Evolutionary conservation across 2,888 invertebrate species (phyloP).

Genomic region (Nezara viridula): DNA sequence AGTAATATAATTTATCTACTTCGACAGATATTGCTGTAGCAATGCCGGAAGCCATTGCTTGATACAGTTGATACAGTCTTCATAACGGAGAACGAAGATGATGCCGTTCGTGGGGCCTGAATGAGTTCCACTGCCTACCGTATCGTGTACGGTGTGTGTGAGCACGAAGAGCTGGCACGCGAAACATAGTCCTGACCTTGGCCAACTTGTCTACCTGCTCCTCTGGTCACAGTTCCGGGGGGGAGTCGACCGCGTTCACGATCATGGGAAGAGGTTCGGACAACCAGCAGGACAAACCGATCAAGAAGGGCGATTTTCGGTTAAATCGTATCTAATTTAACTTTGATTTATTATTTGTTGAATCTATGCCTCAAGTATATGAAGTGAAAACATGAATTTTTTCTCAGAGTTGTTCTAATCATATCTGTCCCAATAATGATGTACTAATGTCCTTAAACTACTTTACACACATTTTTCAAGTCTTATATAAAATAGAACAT

Average conservation of each 20-base stretch:
- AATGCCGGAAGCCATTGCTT: neutral
- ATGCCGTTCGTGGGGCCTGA: neutral
- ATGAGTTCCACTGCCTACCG: neutral
- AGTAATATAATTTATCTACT: neutral
- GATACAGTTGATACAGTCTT: neutral
- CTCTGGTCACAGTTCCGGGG: neutral
- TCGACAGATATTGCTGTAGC: neutral
- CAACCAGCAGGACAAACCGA: neutral
- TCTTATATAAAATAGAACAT: no score
- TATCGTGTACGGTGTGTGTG: conserved; percentile 40
- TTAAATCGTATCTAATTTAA: no score
- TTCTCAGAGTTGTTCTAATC: no score
- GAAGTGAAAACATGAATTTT: no score
- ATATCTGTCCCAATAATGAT: no score
- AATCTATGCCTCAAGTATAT: no score
- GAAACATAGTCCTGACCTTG: conserved; percentile 30
- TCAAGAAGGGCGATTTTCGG: no score
- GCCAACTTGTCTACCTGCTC: conserved; percentile 30
- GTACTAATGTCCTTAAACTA: no score
- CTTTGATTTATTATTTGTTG: no score
- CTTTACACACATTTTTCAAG: no score
- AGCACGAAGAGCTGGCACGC: conserved; percentile 37
- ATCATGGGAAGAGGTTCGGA: neutral
- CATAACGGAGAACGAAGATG: neutral
- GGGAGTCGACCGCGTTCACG: neutral